Evolutionary conservation across 2,113 vertebrate genomes (phyloP).

Genomic region (Lanius collurio): DNA sequence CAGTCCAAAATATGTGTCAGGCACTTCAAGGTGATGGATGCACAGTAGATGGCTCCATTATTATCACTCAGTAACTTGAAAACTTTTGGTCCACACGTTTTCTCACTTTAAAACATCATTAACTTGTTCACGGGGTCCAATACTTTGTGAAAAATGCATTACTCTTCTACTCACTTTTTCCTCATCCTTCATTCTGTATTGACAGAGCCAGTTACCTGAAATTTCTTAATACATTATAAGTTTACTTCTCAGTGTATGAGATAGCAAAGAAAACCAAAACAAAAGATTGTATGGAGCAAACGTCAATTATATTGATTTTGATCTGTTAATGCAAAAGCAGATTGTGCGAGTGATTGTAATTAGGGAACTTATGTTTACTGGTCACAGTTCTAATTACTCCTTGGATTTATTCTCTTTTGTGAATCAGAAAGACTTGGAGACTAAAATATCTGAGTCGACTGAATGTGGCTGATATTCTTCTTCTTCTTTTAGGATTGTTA

Average conservation of each 20-base stretch:
- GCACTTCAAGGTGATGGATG: conserved; percentile 43
- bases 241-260: not conserved
- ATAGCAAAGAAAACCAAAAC: conserved; percentile 9
- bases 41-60: not conserved
- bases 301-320: conserved; percentile 63
- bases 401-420: not conserved
- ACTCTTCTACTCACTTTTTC: conserved; percentile 7
- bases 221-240: not conserved
- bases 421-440: not conserved
- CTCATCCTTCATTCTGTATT: conserved; percentile 21
- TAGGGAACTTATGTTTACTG: not conserved
- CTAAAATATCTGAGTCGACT: not conserved
- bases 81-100: conserved; percentile 32
- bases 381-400: not conserved
- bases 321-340: conserved; percentile 34
- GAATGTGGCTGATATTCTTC: not conserved
- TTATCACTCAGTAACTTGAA: conserved; percentile 40
- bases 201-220: conserved; percentile 12
- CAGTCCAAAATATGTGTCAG: conserved; percentile 1
- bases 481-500: not conserved
- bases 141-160: conserved; percentile 30
- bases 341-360: conserved; percentile 39
- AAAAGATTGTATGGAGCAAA: not conserved
- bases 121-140: conserved; percentile 39
- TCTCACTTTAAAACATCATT: conserved; percentile 21